A percentile compares a stretch with the other conserved stretches of the same genome.
Conservation (phyloP, 2,888 invertebrate genomes). For the Sphaerophoria taeniata region DNA sequence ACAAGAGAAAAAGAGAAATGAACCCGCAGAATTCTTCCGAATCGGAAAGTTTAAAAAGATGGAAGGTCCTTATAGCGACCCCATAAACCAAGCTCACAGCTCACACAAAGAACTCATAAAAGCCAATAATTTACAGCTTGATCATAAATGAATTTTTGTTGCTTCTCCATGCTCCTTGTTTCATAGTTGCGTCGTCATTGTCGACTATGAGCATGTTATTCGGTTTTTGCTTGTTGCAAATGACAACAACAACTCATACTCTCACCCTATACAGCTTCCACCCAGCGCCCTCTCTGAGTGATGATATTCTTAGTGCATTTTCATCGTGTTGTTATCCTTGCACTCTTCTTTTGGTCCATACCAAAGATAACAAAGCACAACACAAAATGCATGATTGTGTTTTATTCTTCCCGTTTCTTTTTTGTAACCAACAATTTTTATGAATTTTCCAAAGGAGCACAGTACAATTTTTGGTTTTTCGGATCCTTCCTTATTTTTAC, state of each 20-base stretch:
- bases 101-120: constrained; percentile 67
- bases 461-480: constrained; percentile 42
- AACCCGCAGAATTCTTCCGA: constrained; percentile 28
- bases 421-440: constrained; percentile 56
- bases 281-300: constrained; percentile 58
- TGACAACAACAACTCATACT: constrained; percentile 15
- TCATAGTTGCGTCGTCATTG: too few species aligned
- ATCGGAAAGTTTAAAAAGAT: constrained; percentile 25
- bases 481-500: constrained; percentile 47
- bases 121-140: constrained; percentile 72
- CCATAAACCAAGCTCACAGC: constrained; percentile 28
- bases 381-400: constrained; percentile 23
- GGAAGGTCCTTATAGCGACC: constrained; percentile 39
- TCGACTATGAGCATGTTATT: background rate
- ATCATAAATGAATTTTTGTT: constrained; percentile 72
- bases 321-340: constrained; percentile 63
- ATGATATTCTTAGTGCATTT: constrained; percentile 69
- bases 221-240: background rate
- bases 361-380: constrained; percentile 30
- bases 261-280: constrained; percentile 6
- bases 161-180: constrained; percentile 1
- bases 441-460: constrained; percentile 52
- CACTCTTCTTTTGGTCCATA: constrained; percentile 47
- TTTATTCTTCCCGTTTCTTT: constrained; percentile 43
- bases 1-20: constrained; percentile 17